Base-by-base conservation (phyloP, 2,797 vertebrate genomes). In the Novumbra hubbsi region DNA sequence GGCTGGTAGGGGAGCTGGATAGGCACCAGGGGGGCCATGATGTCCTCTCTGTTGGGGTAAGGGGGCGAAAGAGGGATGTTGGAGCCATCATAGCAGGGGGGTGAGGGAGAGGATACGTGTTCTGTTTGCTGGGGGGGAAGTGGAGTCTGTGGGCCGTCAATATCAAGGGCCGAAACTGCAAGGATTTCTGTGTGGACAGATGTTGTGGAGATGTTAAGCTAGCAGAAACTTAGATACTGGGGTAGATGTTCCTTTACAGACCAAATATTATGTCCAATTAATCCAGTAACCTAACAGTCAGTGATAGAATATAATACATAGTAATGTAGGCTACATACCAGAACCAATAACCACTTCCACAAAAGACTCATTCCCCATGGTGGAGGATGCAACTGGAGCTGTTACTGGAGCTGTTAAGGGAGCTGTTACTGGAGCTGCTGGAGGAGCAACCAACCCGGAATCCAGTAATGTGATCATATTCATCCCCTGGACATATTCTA, bases 401-500 rank as follows among this genome's bases (percentile, higher is more conserved):
- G 2, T 8, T 0, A 52, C 41, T 3, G 50, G 52, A 5, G 34
- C 28, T 27, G 7, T 55, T 1, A 21, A 5, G 30, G 17, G 67
- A 11, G 73, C 41, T 2, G 1, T 8, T 0, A 48, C 41, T 3
- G 50, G 52, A 5, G 34, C 28, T 27, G 7, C 60, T 1, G 27
- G 6, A 30, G 17, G 67, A 11, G 73, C 41, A 11, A 24, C 63
- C 34, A 85, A 50, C 4, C 78, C 80, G 11, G 80, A 78, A 67
- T 81, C 81, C 11, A 85, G 50, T 32, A 11, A 11, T 32, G 87
- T 76, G 21, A 93, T 68, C 41, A 94, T 76, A 75, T 82, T 90
- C 83, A 90, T 78, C 0, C 77, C 88, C 84, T 88, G 88, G 4
- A 93, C 78, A 0, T 81, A 88, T 15, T 91, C 94, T 94, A 80